A percentile compares a stretch with the other conserved stretches of the same genome.
Evolutionary conservation across 2,797 vertebrate genomes (phyloP).

Genomic region (Semotilus atromaculatus): DNA sequence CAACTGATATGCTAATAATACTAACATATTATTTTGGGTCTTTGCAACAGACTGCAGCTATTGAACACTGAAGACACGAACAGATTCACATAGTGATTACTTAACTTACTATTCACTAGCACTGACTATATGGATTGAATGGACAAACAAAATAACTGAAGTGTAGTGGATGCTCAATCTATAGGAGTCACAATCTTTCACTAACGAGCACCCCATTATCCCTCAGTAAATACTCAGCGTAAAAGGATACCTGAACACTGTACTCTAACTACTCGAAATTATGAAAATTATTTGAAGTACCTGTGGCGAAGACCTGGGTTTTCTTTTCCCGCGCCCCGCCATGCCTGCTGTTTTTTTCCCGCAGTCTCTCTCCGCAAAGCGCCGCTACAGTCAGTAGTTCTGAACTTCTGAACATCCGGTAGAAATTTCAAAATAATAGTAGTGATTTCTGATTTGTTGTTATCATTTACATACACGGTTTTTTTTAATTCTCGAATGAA

Average conservation of each 20-base stretch:
- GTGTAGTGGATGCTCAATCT: neutral
- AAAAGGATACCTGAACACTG: neutral
- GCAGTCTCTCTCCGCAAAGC: neutral
- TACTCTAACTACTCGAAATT: neutral
- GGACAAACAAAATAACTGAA: neutral
- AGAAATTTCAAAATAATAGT: slow-evolving; percentile 15
- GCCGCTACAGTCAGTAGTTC: neutral
- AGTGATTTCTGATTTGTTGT: neutral
- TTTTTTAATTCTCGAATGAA: neutral
- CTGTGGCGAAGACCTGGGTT: slow-evolving; percentile 71
- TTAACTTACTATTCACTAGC: neutral
- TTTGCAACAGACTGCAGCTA: neutral
- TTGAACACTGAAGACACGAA: neutral
- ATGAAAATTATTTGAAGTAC: slow-evolving; percentile 57
- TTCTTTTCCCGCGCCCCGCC: slow-evolving; percentile 86
- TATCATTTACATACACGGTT: no score
- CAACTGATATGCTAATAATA: neutral
- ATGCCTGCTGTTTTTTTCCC: slow-evolving; percentile 69
- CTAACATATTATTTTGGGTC: no score
- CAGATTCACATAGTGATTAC: neutral
- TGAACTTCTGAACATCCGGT: slow-evolving; percentile 25
- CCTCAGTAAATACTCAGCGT: neutral
- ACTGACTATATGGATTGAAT: neutral
- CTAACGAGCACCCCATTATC: no score
- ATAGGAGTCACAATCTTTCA: neutral